Evolutionary conservation across 2,888 invertebrate genomes (phyloP).

Genomic region (Julus scandinavius): DNA sequence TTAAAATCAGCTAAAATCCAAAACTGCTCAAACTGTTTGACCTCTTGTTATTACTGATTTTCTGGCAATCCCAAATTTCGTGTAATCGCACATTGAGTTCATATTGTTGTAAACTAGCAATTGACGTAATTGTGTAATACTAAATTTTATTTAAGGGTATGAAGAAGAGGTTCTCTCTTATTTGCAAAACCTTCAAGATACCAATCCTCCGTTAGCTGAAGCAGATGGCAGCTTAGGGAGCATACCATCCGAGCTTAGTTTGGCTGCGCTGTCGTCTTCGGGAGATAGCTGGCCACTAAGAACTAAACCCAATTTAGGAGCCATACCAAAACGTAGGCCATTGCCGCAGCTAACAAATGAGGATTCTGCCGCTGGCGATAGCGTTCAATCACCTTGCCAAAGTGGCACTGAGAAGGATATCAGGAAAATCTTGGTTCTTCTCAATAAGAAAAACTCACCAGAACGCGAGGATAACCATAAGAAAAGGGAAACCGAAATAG

Average conservation of each 20-base stretch:
- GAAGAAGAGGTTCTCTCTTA: conserved; percentile 52
- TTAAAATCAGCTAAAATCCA: no score
- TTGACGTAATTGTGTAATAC: neutral
- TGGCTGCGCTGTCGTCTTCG: conserved; percentile 56
- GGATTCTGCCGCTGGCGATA: neutral
- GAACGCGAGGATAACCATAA: neutral
- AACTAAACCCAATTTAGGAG: conserved; percentile 58
- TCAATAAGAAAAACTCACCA: neutral
- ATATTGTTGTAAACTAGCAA: neutral
- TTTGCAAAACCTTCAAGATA: conserved; percentile 49
- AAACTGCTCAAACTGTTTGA: no score
- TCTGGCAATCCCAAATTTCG: no score
- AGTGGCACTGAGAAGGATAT: neutral
- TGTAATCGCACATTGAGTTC: no score
- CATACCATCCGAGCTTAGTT: conserved; percentile 55
- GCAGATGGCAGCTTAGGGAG: conserved; percentile 57
- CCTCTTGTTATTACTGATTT: no score
- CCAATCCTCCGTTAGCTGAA: conserved; percentile 52
- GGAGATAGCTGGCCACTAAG: conserved; percentile 44
- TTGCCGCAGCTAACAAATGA: neutral
- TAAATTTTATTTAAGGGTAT: conserved; percentile 45
- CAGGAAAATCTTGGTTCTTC: conserved; percentile 29
- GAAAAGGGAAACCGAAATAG: neutral
- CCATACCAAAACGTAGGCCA: conserved; percentile 59
- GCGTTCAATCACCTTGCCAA: neutral